Base-by-base conservation (phyloP, 2,113 vertebrate species). In the Diadophis punctatus region DNA sequence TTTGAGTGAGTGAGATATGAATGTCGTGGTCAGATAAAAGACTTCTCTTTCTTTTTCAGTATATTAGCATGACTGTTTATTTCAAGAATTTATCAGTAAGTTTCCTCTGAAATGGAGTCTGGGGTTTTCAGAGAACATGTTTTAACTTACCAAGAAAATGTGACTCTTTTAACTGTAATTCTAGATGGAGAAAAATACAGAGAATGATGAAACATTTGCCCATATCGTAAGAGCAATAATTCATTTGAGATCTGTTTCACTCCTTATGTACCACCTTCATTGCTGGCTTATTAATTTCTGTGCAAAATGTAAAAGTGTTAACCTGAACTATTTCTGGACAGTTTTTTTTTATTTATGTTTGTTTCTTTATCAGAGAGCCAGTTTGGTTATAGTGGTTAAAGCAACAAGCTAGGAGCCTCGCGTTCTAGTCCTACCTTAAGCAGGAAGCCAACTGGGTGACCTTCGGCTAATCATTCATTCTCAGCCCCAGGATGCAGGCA, bases 81-180 rank as follows among this genome's bases (percentile, higher is more conserved):
- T 86, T 49, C 11, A 86, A n/a, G 22, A 1, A 0, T 4, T 0
- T 4, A 3, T 0, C 2, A 49, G 2, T 74, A 25, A 49, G 8
- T 3, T 39, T 27, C 34, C 11, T 89, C 87, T 58, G 55, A 46
- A 52, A 0, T 14, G n/a, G 68, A 85, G 58, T 7, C 91, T 91
- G 0, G 5, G 3, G 0, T 34, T 93, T 88, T 84, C 49, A 49
- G 49, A 12, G 20, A 39, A 90, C 3, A 0, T 87, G 46, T 22
- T 0, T 0, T 0, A 14, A 56, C 30, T 53, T 34, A 12, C 46
- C 52, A 25, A 60, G 25, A 10, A 74, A 51, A 48, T 4, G 0
- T 46, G n/a, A 8, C 10, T 92, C 16, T 34, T 11, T 3, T 48
- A 10, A 55, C 14, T 1, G 5, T 87, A 9, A 27, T 34, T 39